These are phyloP conservation scores for Chymomyza caudatula DNA, from an alignment of 2,888 invertebrate species.

Conservation along the genomic window DNA sequence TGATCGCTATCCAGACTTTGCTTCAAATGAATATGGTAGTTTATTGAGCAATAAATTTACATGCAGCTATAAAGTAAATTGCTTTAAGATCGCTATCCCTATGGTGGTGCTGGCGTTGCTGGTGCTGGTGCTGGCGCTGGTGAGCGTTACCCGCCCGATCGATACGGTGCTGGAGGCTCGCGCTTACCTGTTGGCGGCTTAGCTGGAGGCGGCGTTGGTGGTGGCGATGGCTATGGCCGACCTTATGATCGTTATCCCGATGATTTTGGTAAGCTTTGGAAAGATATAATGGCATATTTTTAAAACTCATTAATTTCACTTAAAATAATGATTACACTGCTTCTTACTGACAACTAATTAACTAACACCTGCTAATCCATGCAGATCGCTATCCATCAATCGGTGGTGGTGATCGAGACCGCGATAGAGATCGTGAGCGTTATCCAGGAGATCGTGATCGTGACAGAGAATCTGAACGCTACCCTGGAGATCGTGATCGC, in stretches of 20 bases:
- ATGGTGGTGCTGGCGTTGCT: conserved; percentile 31
- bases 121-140: conserved; percentile 47
- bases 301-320: conserved; percentile 45
- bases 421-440: conserved; percentile 74
- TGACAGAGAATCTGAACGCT: conserved; percentile 61
- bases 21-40: conserved; percentile 72
- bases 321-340: conserved; percentile 24
- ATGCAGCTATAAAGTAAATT: neutral
- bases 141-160: conserved; percentile 78
- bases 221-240: conserved; percentile 61
- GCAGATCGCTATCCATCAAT: conserved; percentile 72
- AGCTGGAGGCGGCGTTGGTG: no score
- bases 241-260: conserved; percentile 76
- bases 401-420: conserved; percentile 74
- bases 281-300: neutral
- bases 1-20: conserved; percentile 73
- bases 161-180: conserved; percentile 49
- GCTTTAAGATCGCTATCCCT: conserved; percentile 25
- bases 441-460: conserved; percentile 73
- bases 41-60: neutral
- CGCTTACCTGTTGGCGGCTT: conserved; percentile 47
- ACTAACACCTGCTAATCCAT: conserved; percentile 53
- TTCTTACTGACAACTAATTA: conserved; percentile 65
- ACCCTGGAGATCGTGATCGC: conserved; percentile 53
- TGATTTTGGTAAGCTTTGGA: conserved; percentile 60